These are phyloP conservation scores for Propithecus perrieri DNA, from an alignment of 2,797 vertebrate species.

Conservation along the genomic window DNA sequence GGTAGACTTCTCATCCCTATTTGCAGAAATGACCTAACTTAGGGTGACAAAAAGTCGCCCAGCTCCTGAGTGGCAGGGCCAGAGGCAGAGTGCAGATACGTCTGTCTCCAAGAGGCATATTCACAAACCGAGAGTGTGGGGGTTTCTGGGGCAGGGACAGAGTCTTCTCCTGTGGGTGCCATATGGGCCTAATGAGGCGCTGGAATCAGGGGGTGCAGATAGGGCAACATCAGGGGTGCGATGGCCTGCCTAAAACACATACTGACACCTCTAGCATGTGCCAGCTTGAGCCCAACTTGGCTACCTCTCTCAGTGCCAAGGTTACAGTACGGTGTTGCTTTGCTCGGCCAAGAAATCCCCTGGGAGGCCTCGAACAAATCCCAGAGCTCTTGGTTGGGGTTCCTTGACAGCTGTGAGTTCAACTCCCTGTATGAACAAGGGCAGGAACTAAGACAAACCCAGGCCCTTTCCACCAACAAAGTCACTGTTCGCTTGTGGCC, in stretches of 20 bases:
- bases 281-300: not conserved
- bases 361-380: too few species aligned
- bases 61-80: rapidly evolving
- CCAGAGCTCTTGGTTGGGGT: rapidly evolving
- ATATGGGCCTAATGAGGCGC: rapidly evolving
- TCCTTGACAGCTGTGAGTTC: not conserved
- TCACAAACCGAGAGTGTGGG: not conserved
- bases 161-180: too few species aligned
- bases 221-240: too few species aligned
- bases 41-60: not conserved
- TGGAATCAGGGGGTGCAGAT: too few species aligned
- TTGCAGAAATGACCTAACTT: rapidly evolving
- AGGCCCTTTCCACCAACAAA: not conserved
- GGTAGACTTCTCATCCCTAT: rapidly evolving
- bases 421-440: too few species aligned
- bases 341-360: too few species aligned
- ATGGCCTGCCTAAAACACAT: not conserved
- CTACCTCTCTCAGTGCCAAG: not conserved
- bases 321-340: too few species aligned
- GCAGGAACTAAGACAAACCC: rapidly evolving
- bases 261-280: not conserved
- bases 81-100: not conserved
- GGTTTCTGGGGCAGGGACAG: not conserved
- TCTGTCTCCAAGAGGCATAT: not conserved
- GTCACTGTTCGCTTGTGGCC: not conserved